Percentiles rank a stretch among this genome's conserved stretches.
These are phyloP conservation scores for Onychomys leucogaster DNA, from an alignment of 2,797 vertebrate species.

Conservation along the genomic window DNA sequence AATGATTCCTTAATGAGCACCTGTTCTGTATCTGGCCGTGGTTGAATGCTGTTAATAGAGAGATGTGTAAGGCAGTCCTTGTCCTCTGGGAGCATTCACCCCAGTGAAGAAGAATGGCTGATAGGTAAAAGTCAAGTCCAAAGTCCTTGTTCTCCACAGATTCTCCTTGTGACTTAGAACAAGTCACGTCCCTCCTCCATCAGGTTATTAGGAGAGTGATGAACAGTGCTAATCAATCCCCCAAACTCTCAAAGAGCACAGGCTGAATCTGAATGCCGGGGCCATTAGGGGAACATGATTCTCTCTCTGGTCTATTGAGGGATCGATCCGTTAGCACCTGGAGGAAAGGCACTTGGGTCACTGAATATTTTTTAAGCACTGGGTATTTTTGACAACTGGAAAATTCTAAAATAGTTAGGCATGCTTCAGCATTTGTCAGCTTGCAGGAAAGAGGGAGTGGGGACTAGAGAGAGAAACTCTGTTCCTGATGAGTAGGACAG, in stretches of 20 bases:
- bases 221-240: neutral
- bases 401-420: conserved; percentile 51
- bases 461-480: neutral
- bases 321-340: neutral
- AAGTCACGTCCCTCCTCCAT: neutral
- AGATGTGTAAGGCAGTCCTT: neutral
- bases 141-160: neutral
- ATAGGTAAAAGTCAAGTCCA: neutral
- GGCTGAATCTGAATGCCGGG: neutral
- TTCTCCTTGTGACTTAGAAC: conserved; percentile 18
- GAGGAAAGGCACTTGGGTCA: neutral
- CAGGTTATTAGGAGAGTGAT: neutral
- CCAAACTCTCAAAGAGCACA: conserved; percentile 3
- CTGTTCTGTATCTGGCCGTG: neutral
- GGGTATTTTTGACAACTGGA: conserved; percentile 52
- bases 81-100: neutral
- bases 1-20: conserved; percentile 25
- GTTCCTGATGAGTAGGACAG: neutral
- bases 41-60: neutral
- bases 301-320: neutral
- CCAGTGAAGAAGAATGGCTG: neutral
- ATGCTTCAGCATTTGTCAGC: neutral
- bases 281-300: neutral
- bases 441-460: neutral
- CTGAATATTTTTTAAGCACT: neutral